Conservation (phyloP, 64 coral and sea anemone species). For the Montipora capricornis region DNA sequence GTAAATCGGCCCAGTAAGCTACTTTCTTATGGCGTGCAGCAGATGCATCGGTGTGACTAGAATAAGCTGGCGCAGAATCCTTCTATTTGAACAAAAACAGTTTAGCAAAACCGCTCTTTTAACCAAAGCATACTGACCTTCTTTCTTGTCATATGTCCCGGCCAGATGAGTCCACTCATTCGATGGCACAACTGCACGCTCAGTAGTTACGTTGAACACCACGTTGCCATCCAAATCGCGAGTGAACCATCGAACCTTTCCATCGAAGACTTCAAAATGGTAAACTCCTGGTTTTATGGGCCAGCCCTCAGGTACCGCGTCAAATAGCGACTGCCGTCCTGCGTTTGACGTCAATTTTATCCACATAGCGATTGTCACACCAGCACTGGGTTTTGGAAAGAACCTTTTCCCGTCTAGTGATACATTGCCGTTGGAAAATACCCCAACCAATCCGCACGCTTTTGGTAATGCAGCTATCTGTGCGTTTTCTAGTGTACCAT, state of each 20-base stretch:
- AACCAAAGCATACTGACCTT: conserved; percentile 39
- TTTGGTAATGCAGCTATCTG: conserved; percentile 46
- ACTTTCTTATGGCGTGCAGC: no score
- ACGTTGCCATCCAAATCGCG: conserved; percentile 30
- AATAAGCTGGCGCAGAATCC: no score
- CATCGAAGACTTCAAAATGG: conserved; percentile 77
- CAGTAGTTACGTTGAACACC: conserved; percentile 63
- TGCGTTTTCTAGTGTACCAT: conserved; percentile 60
- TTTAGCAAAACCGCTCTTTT: no score
- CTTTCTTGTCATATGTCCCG: conserved; percentile 71
- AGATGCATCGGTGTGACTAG: no score
- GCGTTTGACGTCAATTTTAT: conserved; percentile 60
- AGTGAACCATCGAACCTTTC: conserved; percentile 75
- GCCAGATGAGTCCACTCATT: conserved; percentile 83
- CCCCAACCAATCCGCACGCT: conserved; percentile 76
- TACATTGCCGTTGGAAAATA: conserved; percentile 75
- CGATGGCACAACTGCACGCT: conserved; percentile 37
- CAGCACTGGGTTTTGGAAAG: conserved; percentile 62
- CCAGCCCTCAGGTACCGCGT: conserved; percentile 44
- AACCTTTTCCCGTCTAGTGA: conserved; percentile 74
- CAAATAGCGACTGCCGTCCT: conserved; percentile 79
- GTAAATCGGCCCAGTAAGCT: no score
- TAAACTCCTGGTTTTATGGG: conserved; percentile 63
- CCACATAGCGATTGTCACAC: conserved; percentile 87
- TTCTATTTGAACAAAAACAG: no score